Conservation (phyloP, 2,113 vertebrate species). For the Antidorcas marsupialis region DNA sequence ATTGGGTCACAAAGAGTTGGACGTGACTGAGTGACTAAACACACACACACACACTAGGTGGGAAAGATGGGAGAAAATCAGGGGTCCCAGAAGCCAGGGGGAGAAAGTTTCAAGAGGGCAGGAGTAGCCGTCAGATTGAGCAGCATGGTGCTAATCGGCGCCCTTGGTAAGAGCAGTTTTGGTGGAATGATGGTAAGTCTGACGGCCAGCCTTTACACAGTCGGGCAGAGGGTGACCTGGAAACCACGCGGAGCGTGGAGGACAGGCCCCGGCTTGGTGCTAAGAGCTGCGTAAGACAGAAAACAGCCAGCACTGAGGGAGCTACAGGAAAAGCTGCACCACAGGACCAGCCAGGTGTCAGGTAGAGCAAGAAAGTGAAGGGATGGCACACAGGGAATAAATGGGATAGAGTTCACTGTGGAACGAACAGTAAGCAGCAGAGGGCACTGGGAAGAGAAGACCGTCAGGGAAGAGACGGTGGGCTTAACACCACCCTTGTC, state of each 20-base stretch:
- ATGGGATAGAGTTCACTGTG: background rate
- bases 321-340: background rate
- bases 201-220: background rate
- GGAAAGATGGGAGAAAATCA: background rate
- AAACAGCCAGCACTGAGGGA: background rate
- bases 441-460: background rate
- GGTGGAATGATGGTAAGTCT: background rate
- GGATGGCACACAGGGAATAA: background rate
- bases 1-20: background rate
- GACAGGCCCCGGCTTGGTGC: background rate
- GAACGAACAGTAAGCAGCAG: background rate
- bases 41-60: background rate
- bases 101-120: background rate
- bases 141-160: fast-evolving
- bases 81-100: background rate
- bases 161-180: background rate
- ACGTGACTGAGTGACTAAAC: background rate
- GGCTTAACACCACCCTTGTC: too few relatives aligned
- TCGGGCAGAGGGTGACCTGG: background rate
- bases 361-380: background rate
- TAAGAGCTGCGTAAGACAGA: background rate
- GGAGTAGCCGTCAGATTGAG: background rate
- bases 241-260: background rate
- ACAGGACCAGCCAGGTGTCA: background rate
- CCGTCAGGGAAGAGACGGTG: background rate